Percentiles rank a stretch among this genome's conserved stretches.
These are phyloP conservation scores for Eulemur mongoz DNA, from an alignment of 2,797 vertebrate genomes.

Conservation along the genomic window DNA sequence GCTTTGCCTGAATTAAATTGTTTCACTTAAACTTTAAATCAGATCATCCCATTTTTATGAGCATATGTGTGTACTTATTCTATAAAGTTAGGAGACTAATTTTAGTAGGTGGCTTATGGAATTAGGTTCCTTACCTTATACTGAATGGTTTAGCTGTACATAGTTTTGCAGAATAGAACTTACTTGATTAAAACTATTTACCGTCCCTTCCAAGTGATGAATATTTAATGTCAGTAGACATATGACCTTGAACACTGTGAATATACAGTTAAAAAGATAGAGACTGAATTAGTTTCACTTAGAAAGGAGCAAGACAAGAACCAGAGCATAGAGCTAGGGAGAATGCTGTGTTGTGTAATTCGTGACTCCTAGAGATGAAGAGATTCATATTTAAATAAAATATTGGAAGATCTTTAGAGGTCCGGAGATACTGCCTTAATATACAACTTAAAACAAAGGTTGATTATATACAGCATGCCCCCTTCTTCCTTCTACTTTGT, in stretches of 20 bases:
- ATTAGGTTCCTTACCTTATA: constrained; percentile 66
- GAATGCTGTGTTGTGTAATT: not conserved
- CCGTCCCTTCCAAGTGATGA: constrained; percentile 18
- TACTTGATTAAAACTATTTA: constrained; percentile 44
- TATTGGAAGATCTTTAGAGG: not conserved
- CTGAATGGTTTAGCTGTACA: constrained; percentile 33
- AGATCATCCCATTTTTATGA: constrained; percentile 63
- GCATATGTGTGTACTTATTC: constrained; percentile 69
- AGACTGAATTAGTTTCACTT: not conserved
- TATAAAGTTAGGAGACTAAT: constrained; percentile 69
- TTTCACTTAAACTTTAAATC: constrained; percentile 72
- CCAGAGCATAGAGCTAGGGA: not conserved
- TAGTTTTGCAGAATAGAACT: constrained; percentile 40
- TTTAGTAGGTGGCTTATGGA: constrained; percentile 71
- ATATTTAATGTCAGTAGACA: not conserved
- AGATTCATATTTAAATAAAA: not conserved
- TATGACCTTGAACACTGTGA: not conserved
- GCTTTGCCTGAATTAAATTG: constrained; percentile 72
- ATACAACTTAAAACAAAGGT: not conserved
- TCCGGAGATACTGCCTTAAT: not conserved
- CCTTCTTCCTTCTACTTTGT: not conserved
- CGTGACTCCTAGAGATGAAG: not conserved
- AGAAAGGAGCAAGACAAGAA: not conserved
- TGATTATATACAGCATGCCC: not conserved
- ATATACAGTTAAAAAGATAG: not conserved